Evolutionary conservation across 2,888 invertebrate species (phyloP).

Genomic region (Volucella inanis): DNA sequence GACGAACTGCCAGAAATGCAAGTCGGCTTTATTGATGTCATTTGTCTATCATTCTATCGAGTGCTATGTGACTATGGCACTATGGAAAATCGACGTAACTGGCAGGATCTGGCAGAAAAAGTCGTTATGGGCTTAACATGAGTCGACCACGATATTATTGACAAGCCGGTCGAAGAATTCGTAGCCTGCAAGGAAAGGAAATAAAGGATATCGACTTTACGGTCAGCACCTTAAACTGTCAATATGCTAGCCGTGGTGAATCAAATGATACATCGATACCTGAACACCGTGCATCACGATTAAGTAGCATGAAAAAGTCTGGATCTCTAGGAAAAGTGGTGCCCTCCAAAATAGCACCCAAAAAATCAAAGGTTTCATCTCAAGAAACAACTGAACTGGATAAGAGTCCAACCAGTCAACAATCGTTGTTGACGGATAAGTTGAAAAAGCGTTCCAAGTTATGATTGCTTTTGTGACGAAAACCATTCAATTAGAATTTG

Average conservation of each 20-base stretch:
- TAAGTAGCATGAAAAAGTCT: constrained; percentile 84
- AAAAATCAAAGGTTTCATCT: constrained; percentile 48
- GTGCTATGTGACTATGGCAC: constrained; percentile 95
- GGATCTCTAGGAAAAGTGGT: constrained; percentile 85
- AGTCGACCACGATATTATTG: constrained; percentile 96
- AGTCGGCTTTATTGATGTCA: constrained; percentile 97
- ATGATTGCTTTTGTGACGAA: constrained; percentile 83
- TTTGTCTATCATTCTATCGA: constrained; percentile 95
- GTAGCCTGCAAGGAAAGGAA: constrained; percentile 89
- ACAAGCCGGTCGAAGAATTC: constrained; percentile 95
- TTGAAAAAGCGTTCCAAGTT: constrained; percentile 83
- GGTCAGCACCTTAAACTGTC: constrained; percentile 92
- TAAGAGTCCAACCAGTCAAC: constrained; percentile 82
- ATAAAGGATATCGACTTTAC: constrained; percentile 94
- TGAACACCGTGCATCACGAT: constrained; percentile 81
- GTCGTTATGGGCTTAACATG: constrained; percentile 97
- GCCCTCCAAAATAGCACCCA: constrained; percentile 82
- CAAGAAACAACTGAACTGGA: constrained; percentile 78
- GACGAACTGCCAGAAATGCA: constrained; percentile 98
- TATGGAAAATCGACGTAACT: constrained; percentile 91
- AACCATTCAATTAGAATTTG: constrained; percentile 82
- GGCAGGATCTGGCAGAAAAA: constrained; percentile 96
- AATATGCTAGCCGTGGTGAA: constrained; percentile 83
- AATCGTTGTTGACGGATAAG: constrained; percentile 80
- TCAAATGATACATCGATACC: constrained; percentile 83